These are phyloP conservation scores for Drosophila dives DNA, from an alignment of 2,888 invertebrate genomes.

Conservation along the genomic window DNA sequence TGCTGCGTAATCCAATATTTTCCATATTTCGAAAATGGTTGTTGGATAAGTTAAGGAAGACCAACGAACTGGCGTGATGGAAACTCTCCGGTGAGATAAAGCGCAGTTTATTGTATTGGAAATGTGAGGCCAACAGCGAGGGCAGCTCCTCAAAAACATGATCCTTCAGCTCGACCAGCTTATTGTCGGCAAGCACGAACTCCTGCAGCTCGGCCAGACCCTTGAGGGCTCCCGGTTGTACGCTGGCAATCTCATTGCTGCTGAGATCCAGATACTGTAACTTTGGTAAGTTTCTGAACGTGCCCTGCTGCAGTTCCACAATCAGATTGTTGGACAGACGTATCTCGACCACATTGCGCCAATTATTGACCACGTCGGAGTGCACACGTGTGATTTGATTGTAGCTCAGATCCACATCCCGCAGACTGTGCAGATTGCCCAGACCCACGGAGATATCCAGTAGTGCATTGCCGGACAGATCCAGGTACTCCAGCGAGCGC, in stretches of 20 bases:
- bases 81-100: constrained; percentile 91
- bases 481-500: constrained; percentile 89
- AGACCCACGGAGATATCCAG: constrained; percentile 90
- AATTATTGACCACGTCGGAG: constrained; percentile 89
- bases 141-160: constrained; percentile 91
- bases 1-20: constrained; percentile 89
- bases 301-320: constrained; percentile 89
- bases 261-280: constrained; percentile 92
- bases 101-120: constrained; percentile 92
- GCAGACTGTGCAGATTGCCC: constrained; percentile 88
- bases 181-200: constrained; percentile 90
- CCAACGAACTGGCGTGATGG: constrained; percentile 90
- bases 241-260: constrained; percentile 91
- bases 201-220: constrained; percentile 89
- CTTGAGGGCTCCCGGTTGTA: constrained; percentile 90
- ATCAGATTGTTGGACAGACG: constrained; percentile 91
- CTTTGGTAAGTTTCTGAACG: constrained; percentile 89
- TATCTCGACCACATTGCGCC: constrained; percentile 89
- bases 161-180: constrained; percentile 90
- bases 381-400: constrained; percentile 90
- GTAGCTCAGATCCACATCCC: constrained; percentile 91
- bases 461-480: constrained; percentile 92
- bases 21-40: constrained; percentile 92
- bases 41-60: constrained; percentile 93
- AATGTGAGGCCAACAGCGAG: constrained; percentile 87